Conservation (phyloP, 2,113 vertebrate species). For the Hydrolagus affinis region DNA sequence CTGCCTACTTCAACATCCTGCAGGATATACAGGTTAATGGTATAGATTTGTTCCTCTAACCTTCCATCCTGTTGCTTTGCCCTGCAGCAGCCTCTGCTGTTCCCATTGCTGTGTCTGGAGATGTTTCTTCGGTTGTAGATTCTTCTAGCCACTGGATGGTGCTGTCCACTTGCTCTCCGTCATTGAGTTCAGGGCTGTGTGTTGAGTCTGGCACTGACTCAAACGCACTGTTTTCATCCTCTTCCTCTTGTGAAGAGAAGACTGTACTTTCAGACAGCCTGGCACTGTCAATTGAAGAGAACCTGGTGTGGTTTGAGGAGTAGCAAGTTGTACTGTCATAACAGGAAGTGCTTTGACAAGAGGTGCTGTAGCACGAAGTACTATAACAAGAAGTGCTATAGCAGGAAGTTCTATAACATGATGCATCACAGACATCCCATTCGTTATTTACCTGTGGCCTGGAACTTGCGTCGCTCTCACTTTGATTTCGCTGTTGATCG, state of each 20-base stretch:
- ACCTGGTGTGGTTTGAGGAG: conserved; percentile 78
- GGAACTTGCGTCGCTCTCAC: conserved; percentile 62
- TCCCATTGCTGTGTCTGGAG: conserved; percentile 48
- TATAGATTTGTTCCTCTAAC: conserved; percentile 38
- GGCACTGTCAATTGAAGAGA: conserved; percentile 90
- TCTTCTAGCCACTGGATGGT: conserved; percentile 65
- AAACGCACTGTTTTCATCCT: conserved; percentile 88
- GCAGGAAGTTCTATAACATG: conserved; percentile 69
- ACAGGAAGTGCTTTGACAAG: conserved; percentile 85
- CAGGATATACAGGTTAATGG: background rate
- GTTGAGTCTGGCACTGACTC: conserved; percentile 71
- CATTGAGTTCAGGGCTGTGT: conserved; percentile 65
- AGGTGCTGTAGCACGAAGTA: conserved; percentile 85
- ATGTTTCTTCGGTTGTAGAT: conserved; percentile 50
- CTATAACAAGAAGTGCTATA: conserved; percentile 92
- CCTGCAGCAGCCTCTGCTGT: conserved; percentile 66
- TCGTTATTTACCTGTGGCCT: conserved; percentile 66
- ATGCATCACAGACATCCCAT: conserved; percentile 78
- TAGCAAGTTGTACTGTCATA: conserved; percentile 70
- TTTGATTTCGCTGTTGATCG: conserved; percentile 60
- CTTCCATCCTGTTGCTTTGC: conserved; percentile 65
- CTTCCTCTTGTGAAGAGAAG: conserved; percentile 93
- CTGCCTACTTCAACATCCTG: background rate
- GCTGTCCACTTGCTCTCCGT: conserved; percentile 54
- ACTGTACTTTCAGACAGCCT: conserved; percentile 89